These are phyloP conservation scores for Aspidapion aeneum DNA, from an alignment of 2,888 invertebrate species.

Conservation along the genomic window DNA sequence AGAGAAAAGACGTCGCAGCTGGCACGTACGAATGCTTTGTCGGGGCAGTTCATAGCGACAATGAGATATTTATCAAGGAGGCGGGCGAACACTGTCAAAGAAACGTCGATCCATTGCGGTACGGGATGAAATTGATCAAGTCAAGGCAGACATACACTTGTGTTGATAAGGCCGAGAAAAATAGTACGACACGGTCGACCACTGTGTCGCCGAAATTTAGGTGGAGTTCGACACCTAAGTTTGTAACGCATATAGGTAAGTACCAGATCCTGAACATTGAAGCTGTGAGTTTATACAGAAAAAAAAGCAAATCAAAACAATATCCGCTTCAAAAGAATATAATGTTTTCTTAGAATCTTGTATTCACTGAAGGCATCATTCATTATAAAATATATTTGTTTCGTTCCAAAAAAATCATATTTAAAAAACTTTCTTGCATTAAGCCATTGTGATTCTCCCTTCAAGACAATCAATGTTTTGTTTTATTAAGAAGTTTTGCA, in stretches of 20 bases:
- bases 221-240: not conserved
- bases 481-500: too few relatives aligned
- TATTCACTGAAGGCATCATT: too few relatives aligned
- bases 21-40: constrained; percentile 64
- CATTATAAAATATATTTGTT: too few relatives aligned
- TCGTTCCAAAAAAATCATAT: too few relatives aligned
- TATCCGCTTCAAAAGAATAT: too few relatives aligned
- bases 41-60: constrained; percentile 55
- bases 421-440: too few relatives aligned
- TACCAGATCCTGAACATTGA: too few relatives aligned
- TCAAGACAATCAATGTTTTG: too few relatives aligned
- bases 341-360: too few relatives aligned
- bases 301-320: too few relatives aligned
- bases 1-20: constrained; percentile 56
- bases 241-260: constrained; percentile 1
- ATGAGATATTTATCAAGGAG: constrained; percentile 62
- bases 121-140: constrained; percentile 61
- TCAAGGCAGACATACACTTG: constrained; percentile 41
- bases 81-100: constrained; percentile 63
- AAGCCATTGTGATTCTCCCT: too few relatives aligned
- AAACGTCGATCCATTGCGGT: constrained; percentile 54
- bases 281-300: too few relatives aligned
- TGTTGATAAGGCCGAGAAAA: constrained; percentile 21
- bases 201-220: not conserved
- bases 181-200: not conserved